Percentiles rank a stretch among this genome's conserved stretches.
phyloP scores from a whole-genome alignment of 2,797 vertebrate species.

The Schizopygopsis pylzovi region DNA sequence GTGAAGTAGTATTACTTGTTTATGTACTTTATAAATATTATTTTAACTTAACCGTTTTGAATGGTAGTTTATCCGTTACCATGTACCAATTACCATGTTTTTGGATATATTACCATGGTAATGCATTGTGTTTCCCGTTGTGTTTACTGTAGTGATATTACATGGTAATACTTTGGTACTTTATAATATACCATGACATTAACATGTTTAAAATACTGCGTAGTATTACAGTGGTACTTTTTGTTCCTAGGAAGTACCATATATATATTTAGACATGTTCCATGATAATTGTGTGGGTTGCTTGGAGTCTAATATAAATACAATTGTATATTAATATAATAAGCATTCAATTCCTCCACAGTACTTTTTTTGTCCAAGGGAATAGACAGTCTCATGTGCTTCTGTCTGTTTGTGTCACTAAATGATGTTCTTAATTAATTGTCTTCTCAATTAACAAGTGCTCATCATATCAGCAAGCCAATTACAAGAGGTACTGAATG shows the following conservation, averaged over 20 bases:
- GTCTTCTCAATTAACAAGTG: constrained; percentile 45
- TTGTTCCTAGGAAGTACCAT: not conserved
- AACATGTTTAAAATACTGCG: not conserved
- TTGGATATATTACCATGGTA: not conserved
- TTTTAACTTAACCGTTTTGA: not conserved
- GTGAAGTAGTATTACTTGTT: not conserved
- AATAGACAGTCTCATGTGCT: not conserved
- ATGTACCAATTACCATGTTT: not conserved
- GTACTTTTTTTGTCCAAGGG: not conserved
- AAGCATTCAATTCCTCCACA: not conserved
- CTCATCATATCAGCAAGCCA: constrained; percentile 49
- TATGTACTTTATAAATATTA: not conserved
- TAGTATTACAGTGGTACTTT: not conserved
- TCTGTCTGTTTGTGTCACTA: not conserved
- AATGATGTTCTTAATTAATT: not conserved
- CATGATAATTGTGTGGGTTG: not conserved
- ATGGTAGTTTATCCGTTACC: not conserved
- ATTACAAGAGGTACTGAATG: constrained; percentile 38
- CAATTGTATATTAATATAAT: no score
- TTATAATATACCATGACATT: not conserved
- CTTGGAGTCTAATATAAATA: no score
- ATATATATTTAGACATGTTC: not conserved
- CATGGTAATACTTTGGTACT: not conserved
- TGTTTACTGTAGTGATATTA: not conserved
- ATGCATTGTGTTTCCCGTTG: not conserved